Evolutionary conservation across 2,797 vertebrate genomes (phyloP).

Genomic region (Coluber constrictor): DNA sequence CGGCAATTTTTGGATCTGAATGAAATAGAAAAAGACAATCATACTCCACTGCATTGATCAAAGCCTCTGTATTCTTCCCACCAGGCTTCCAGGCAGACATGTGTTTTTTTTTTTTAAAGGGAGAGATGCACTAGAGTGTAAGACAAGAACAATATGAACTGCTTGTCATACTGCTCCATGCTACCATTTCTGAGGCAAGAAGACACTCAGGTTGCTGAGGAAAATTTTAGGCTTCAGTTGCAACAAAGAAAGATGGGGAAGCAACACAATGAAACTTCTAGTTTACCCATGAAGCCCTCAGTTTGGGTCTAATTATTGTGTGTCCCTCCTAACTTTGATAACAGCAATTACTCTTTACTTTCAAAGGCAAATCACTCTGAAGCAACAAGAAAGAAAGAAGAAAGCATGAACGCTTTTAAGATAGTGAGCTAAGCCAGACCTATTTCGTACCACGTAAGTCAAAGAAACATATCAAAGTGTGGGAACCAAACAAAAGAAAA

Average conservation of each 20-base stretch:
- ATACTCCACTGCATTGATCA: not conserved
- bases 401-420: not conserved
- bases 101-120: not conserved
- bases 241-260: not conserved
- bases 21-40: conserved; percentile 32
- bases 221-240: not conserved
- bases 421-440: not conserved
- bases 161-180: accelerated
- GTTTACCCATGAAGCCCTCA: not conserved
- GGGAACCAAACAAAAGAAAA: not conserved
- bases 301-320: not conserved
- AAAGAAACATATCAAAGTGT: not conserved
- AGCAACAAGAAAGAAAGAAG: not conserved
- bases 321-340: not conserved
- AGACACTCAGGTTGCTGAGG: not conserved
- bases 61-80: not conserved
- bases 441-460: not conserved
- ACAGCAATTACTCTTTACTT: not conserved
- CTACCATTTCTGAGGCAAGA: not conserved
- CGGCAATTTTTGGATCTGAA: not conserved
- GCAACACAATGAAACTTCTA: not conserved
- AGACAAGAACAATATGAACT: accelerated
- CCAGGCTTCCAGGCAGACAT: accelerated
- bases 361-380: not conserved
- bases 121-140: not conserved